These are phyloP conservation scores for Hyposmocoma kahamanoa DNA, from an alignment of 1,140 invertebrate genomes.

Conservation along the genomic window DNA sequence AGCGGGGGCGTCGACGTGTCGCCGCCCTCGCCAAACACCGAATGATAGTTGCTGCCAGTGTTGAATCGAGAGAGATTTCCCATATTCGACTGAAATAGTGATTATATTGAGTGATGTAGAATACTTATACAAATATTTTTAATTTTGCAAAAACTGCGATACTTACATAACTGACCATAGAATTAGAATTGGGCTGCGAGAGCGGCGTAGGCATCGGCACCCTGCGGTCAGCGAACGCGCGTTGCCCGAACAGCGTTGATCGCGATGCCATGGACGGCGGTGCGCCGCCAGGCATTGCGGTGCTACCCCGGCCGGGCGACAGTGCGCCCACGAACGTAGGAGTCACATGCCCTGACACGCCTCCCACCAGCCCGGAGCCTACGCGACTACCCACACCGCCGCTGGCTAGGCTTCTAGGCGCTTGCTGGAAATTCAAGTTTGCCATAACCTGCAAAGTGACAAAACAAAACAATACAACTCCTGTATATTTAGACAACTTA, in stretches of 20 bases:
- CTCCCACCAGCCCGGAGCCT: constrained; percentile 74
- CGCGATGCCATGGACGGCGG: constrained; percentile 70
- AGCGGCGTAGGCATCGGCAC: constrained; percentile 77
- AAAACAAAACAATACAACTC: no score
- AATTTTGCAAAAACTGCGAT: no score
- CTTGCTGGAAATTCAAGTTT: constrained; percentile 88
- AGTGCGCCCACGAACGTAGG: constrained; percentile 62
- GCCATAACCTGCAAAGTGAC: constrained; percentile 78
- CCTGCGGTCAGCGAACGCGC: constrained; percentile 84
- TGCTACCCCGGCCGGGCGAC: constrained; percentile 63
- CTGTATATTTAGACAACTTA: no score
- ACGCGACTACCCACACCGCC: constrained; percentile 77
- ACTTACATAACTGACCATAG: constrained; percentile 64
- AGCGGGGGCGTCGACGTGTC: constrained; percentile 87
- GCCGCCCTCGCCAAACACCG: constrained; percentile 79
- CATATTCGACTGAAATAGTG: constrained; percentile 53
- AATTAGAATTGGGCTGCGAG: constrained; percentile 76
- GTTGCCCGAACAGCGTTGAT: constrained; percentile 81
- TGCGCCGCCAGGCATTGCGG: constrained; percentile 70
- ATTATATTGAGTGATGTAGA: background rate
- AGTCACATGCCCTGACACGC: constrained; percentile 74
- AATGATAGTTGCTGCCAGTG: constrained; percentile 74
- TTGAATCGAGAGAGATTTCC: constrained; percentile 58
- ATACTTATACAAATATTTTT: no score
- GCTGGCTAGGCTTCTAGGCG: constrained; percentile 83